Percentiles rank a stretch among this genome's conserved stretches.
Evolutionary conservation across 2,113 vertebrate genomes (phyloP).

Genomic region (Chlamydotis undulata): DNA sequence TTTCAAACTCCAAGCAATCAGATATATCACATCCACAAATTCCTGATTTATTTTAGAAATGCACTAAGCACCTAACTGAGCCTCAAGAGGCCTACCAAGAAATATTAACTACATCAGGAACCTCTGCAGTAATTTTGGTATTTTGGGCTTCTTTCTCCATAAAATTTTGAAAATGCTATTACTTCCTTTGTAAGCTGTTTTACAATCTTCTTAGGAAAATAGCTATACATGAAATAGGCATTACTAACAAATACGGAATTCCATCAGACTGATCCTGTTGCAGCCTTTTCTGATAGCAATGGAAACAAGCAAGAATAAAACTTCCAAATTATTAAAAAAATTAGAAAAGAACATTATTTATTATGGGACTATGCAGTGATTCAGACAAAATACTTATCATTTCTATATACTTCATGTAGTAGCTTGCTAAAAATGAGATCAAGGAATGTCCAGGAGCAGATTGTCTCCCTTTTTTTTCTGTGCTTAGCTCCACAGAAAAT

Average conservation of each 20-base stretch:
- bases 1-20: neutral
- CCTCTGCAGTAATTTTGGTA: neutral
- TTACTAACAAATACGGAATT: neutral
- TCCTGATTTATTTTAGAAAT: neutral
- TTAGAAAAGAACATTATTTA: neutral
- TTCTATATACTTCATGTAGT: neutral
- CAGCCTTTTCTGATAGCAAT: neutral
- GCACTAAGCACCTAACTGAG: neutral
- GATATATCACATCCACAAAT: neutral
- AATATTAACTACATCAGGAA: neutral
- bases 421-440: neutral
- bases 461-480: neutral
- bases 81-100: neutral
- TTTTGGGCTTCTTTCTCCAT: neutral
- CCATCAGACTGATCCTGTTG: neutral
- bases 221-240: neutral
- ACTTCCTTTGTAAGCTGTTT: neutral
- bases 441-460: neutral
- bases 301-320: neutral
- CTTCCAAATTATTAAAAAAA: neutral
- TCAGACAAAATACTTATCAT: neutral
- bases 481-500: neutral
- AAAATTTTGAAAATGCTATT: neutral
- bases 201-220: neutral
- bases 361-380: neutral